phyloP scores from a whole-genome alignment of 1,140 invertebrate genomes.

The Sinonovacula constricta region DNA sequence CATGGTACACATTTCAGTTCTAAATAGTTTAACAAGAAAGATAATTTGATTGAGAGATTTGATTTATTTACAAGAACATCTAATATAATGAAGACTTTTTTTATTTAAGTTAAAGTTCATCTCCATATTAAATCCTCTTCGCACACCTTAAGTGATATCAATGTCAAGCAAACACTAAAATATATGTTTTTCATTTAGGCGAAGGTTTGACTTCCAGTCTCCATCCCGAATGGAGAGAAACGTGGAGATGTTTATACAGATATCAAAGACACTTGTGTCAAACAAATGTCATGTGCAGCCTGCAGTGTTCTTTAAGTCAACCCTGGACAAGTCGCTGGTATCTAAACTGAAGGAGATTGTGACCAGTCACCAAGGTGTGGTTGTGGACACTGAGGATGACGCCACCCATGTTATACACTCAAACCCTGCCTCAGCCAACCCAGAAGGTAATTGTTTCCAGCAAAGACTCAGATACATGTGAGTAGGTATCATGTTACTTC shows the following conservation, averaged over 20 bases:
- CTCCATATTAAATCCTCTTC: too few species aligned
- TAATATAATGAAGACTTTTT: too few species aligned
- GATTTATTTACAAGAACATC: too few species aligned
- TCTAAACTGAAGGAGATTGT: conserved; percentile 93
- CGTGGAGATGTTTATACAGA: conserved; percentile 95
- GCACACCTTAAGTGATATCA: too few species aligned
- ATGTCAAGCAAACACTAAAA: too few species aligned
- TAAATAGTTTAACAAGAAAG: too few species aligned
- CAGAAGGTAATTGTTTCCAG: too few species aligned
- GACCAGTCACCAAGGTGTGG: conserved; percentile 89
- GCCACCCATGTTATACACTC: conserved; percentile 95
- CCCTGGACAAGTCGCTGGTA: conserved; percentile 89
- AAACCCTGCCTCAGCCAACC: conserved; percentile 72
- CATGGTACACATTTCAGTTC: too few species aligned
- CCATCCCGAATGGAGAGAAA: conserved; percentile 94
- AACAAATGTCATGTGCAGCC: conserved; percentile 90
- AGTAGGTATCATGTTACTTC: too few species aligned
- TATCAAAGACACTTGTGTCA: conserved; percentile 91
- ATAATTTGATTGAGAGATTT: too few species aligned
- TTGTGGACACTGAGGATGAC: conserved; percentile 90
- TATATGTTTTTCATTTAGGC: conserved; percentile 66
- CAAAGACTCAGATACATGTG: too few species aligned
- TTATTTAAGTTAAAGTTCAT: too few species aligned
- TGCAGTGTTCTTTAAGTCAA: conserved; percentile 82
- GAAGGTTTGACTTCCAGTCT: conserved; percentile 84